Percentiles rank a stretch among this genome's conserved stretches.
Evolutionary conservation across 2,888 invertebrate species (phyloP).

Genomic region (Thysanoteuthis rhombus): DNA sequence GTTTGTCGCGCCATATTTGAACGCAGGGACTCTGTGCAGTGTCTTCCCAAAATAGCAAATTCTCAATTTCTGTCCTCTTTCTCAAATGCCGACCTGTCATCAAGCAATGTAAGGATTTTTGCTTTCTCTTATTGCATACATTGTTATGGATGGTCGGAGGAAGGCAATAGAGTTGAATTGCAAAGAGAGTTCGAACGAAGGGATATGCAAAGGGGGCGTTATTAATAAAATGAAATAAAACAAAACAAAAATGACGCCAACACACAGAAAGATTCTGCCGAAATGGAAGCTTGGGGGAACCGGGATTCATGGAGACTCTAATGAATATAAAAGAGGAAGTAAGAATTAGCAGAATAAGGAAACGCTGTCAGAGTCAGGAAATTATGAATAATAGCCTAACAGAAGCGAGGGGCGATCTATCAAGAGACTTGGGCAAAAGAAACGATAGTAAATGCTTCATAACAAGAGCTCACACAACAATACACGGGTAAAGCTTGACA

Average conservation of each 20-base stretch:
- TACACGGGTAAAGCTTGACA: too few species aligned
- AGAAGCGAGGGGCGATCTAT: not conserved
- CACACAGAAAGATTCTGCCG: not conserved
- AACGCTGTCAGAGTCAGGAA: not conserved
- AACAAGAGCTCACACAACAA: not conserved
- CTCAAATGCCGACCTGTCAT: not conserved
- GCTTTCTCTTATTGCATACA: not conserved
- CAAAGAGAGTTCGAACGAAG: not conserved
- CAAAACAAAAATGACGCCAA: not conserved
- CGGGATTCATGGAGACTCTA: not conserved
- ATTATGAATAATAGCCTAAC: not conserved
- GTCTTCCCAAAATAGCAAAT: not conserved
- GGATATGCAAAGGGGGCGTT: not conserved
- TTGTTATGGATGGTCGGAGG: not conserved
- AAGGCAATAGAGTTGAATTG: not conserved
- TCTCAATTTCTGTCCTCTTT: not conserved
- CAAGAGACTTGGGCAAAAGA: not conserved
- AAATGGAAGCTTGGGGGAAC: not conserved
- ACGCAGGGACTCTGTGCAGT: not conserved
- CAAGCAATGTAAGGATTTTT: not conserved
- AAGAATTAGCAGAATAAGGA: not conserved
- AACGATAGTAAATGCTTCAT: not conserved
- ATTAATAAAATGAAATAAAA: not conserved
- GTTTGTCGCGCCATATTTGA: not conserved
- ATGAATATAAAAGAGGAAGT: slow-evolving; percentile 1